phyloP scores from a whole-genome alignment of 2,888 invertebrate genomes.

The Opisthograptis luteolata region DNA sequence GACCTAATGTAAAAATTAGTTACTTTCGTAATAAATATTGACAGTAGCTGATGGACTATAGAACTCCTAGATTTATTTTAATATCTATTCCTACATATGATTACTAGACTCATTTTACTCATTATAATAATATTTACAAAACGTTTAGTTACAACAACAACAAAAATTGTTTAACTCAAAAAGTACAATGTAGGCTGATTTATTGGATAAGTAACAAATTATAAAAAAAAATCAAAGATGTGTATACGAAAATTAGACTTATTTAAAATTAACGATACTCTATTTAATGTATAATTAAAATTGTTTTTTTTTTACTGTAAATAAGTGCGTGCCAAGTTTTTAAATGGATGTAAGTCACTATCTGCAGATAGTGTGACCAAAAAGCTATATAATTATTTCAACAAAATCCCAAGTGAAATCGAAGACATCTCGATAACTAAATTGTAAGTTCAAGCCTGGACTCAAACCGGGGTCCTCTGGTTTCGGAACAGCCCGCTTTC shows the following conservation, averaged over 20 bases:
- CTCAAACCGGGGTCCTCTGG: too few relatives aligned
- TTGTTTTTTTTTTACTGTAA: not conserved
- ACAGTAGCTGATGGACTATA: not conserved
- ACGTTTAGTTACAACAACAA: too few relatives aligned
- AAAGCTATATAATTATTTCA: too few relatives aligned
- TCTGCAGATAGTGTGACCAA: too few relatives aligned
- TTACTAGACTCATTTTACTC: too few relatives aligned
- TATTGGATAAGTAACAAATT: constrained; percentile 10
- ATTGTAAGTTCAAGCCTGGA: too few relatives aligned
- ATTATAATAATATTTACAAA: too few relatives aligned
- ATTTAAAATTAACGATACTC: not conserved
- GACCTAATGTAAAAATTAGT: not conserved
- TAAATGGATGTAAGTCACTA: too few relatives aligned
- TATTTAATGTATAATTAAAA: not conserved
- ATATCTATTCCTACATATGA: not conserved
- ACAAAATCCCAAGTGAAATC: too few relatives aligned
- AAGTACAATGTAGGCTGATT: constrained; percentile 26
- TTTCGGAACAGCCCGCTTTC: too few relatives aligned
- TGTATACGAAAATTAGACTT: constrained; percentile 37
- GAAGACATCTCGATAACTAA: too few relatives aligned
- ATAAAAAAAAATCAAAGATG: constrained; percentile 33
- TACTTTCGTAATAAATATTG: not conserved
- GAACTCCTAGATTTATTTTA: not conserved
- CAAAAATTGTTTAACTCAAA: constrained; percentile 16
- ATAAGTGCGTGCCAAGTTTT: too few relatives aligned